Base-by-base conservation (phyloP, 2,113 vertebrate genomes). In the Pseudopipra pipra region DNA sequence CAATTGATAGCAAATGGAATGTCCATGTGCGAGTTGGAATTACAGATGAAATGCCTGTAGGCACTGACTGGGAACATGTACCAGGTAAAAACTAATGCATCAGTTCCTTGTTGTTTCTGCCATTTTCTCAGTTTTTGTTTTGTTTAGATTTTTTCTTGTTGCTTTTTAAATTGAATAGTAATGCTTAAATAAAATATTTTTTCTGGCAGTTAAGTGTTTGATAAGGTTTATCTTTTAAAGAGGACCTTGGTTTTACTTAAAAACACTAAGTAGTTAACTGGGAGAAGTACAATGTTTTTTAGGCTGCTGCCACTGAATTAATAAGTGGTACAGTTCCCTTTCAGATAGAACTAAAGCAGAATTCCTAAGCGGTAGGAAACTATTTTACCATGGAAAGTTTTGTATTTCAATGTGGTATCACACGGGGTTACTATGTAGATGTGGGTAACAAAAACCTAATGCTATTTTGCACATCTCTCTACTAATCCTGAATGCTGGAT, bases 41-140 rank as follows among this genome's bases (percentile, higher is more conserved):
- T 96, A 98, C 98, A 1, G 99, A 99, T 24, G 99, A 99, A 95
- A 99, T 99, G 99, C 99, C 99, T 0, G 98, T 99, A n/a, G 99
- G 99, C 61, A 99, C 98, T 2, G 98, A 98, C 93, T 99, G 99
- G 99, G 99, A 99, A 43, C 98, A 99, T 14, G 98, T 99, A 71
- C 99, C 99, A 98, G 99, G 99, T 99, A 98, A 81, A 93, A 68
- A 30, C 9, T 4, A 47, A 8, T 31, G 6, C 27, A 17, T 78
- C 56, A 33, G 22, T 78, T 94, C 55, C 30, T 74, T 81, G 8
- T 39, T 68, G 51, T 89, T 95, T 61, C 46, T 72, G 41, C 33
- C 12, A 5, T 86, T 92, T 94, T 88, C 21, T 90, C 41, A 70
- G 54, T n/a, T 28, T 68, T 78, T 33, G 31, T 35, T 46, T 54